phyloP scores from a whole-genome alignment of 2,888 invertebrate species.

The Pachycephus smyrnensis region DNA sequence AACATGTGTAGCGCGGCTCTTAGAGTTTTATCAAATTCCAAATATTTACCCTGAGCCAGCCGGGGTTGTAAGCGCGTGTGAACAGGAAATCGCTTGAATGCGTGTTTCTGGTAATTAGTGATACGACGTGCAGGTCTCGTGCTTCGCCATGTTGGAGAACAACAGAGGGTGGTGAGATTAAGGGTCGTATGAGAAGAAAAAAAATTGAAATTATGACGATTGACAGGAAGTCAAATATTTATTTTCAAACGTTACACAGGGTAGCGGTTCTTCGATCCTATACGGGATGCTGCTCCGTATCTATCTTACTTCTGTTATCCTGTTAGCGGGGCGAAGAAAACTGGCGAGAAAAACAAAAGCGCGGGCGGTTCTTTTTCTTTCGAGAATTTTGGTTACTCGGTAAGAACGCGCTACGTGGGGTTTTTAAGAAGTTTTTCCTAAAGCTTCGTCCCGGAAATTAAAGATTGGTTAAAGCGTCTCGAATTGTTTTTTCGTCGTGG shows the following conservation, averaged over 20 bases:
- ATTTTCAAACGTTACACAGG: not conserved
- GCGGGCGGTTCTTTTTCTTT: not conserved
- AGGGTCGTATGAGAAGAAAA: not conserved
- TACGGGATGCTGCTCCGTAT: not conserved
- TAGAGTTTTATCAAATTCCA: constrained; percentile 1
- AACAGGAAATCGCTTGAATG: not conserved
- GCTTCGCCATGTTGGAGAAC: not conserved
- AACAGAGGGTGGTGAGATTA: not conserved
- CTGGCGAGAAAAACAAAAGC: not conserved
- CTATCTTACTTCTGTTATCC: not conserved
- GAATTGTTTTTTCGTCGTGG: not conserved
- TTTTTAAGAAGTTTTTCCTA: not conserved
- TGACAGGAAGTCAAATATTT: not conserved
- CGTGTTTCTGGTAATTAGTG: not conserved
- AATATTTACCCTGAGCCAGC: constrained; percentile 8
- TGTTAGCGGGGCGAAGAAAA: not conserved
- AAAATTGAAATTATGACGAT: not conserved
- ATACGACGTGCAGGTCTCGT: not conserved
- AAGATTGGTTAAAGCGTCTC: not conserved
- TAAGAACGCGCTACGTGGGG: not conserved
- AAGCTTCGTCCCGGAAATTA: not conserved
- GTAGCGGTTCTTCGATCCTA: not conserved
- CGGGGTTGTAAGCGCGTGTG: not conserved
- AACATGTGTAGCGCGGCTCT: not conserved
- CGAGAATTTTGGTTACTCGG: not conserved